These are phyloP conservation scores for Lanius ludovicianus DNA, from an alignment of 2,113 vertebrate genomes.

Conservation along the genomic window DNA sequence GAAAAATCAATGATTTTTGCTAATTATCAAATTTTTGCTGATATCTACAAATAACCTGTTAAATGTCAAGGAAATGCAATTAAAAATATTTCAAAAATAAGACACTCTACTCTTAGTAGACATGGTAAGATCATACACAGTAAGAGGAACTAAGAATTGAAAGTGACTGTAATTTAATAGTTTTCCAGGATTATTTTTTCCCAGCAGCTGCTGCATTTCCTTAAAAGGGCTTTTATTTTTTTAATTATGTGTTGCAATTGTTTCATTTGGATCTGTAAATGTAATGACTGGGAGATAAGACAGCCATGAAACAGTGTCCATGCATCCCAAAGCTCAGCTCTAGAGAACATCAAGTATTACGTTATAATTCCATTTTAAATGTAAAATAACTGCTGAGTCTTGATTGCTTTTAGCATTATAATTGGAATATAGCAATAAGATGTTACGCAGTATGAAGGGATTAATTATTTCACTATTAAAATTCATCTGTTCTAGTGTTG, in stretches of 20 bases:
- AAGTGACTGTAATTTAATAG: fast-evolving
- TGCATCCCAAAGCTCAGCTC: neutral
- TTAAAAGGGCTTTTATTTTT: neutral
- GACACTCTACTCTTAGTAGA: neutral
- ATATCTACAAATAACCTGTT: neutral
- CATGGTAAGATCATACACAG: neutral
- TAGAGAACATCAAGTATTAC: neutral
- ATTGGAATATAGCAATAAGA: neutral
- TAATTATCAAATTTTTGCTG: neutral
- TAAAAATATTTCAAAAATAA: neutral
- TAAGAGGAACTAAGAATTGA: neutral
- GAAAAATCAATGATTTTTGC: neutral
- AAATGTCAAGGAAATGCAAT: neutral
- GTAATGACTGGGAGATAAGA: neutral
- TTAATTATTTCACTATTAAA: neutral
- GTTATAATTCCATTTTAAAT: neutral
- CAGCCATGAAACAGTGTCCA: neutral
- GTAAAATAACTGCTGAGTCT: neutral
- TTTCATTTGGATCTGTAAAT: neutral
- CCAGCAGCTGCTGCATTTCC: neutral
- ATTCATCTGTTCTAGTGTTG: neutral
- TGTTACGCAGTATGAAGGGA: neutral
- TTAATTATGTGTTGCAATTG: neutral
- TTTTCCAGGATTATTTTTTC: neutral
- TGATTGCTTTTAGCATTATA: neutral